Base-by-base conservation (phyloP, 2,888 invertebrate species). In the Hetaerina titia region DNA sequence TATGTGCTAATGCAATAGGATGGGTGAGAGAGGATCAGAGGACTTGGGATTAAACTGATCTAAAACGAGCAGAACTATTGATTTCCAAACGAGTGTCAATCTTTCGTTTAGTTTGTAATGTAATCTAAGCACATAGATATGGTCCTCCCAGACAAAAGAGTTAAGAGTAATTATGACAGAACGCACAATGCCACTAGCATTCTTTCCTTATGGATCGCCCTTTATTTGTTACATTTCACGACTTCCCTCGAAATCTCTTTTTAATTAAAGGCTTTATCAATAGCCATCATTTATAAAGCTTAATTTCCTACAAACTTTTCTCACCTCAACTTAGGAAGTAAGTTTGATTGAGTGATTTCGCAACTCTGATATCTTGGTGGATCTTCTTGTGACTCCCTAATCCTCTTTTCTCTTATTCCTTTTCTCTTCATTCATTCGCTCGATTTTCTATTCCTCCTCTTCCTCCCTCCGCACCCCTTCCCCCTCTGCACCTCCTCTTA, bases 231-330 rank as follows among this genome's bases (percentile, higher is more conserved):
- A 81, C 0, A 81, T 81, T 81, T 81, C 7, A 81, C 25, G 31
- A 81, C 81, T 81, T 81, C 22, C 31, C 13, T 22, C 13, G 1
- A 11, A 45, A 56, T 69, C 92, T 2, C 56, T 74, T 45, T 89
- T 89, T 56, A 89, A 56, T 92, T 69, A 92, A 74, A 64, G 22
- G 15, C 22, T 69, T 31, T 92, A 92, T 92, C 92, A 56, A 56
- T 69, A 22, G 2, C 92, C 19, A 56, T 69, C 45, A 69, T 74
- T 69, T 69, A 56, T 56, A 64, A 69, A 64, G 8, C 69, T n/a
- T 64, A 17, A 69, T 69, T 74, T 89, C 64, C 64, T 19, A 63
- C 45, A 25, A 92, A 92, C 74, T 92, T 92, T 69, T 56, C 92
- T 69, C 69, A n/a, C 92, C 74, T 92, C 56, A 13, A 17, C n/a